These are phyloP conservation scores for Plectrocnemia conspersa DNA, from an alignment of 1,140 invertebrate genomes.

Conservation along the genomic window DNA sequence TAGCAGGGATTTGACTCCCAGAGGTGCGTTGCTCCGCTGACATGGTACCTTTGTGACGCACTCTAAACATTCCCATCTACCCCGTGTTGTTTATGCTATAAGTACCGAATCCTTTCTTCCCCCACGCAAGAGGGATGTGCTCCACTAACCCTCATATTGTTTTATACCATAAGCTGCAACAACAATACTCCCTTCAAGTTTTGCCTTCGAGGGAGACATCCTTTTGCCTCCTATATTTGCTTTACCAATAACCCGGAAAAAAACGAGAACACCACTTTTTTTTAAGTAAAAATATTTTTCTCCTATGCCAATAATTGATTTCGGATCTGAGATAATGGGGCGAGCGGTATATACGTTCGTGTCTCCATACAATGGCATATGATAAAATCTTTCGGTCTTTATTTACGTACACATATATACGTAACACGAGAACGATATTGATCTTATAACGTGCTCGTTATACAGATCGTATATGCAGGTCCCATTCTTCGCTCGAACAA, in stretches of 20 bases:
- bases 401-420: conserved; percentile 29
- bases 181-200: conserved; percentile 15
- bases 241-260: not conserved
- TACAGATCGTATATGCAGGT: conserved; percentile 27
- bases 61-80: not conserved
- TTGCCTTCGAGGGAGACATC: not conserved
- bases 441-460: conserved; percentile 32
- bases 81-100: conserved; percentile 23
- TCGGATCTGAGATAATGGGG: no score
- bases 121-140: conserved; percentile 22
- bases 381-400: no score
- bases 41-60: not conserved
- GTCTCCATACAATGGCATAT: no score
- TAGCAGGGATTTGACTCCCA: no score
- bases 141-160: conserved; percentile 36
- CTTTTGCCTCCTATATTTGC: conserved; percentile 4
- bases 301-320: no score
- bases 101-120: conserved; percentile 21
- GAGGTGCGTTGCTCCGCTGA: not conserved
- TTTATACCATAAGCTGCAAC: conserved; percentile 34
- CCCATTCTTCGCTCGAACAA: conserved; percentile 32
- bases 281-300: no score
- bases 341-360: no score
- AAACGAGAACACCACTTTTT: not conserved
- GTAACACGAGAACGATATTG: conserved; percentile 32